phyloP scores from a whole-genome alignment of 2,888 invertebrate species.

The Agriopis marginaria region DNA sequence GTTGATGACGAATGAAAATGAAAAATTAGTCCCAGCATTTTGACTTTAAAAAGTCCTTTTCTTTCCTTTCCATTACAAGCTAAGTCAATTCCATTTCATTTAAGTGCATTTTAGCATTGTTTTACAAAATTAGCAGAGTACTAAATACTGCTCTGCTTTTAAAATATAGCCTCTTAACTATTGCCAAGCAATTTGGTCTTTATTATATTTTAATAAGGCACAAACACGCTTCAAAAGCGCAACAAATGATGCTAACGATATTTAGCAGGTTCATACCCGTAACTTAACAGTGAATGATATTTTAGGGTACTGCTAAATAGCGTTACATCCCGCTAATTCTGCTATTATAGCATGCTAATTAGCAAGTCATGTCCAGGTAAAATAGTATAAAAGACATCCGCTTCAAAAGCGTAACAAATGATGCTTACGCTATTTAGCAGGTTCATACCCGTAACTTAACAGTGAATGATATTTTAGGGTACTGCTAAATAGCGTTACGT shows the following conservation, averaged over 20 bases:
- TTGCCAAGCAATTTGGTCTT: slow-evolving; percentile 7
- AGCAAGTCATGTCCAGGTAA: no score
- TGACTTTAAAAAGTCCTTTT: slow-evolving; percentile 4
- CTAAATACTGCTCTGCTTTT: neutral
- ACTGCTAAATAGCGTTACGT: neutral
- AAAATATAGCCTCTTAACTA: neutral
- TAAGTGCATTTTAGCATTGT: slow-evolving; percentile 11
- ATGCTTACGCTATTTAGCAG: slow-evolving; percentile 7
- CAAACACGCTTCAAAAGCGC: slow-evolving; percentile 1
- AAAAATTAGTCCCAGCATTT: slow-evolving; percentile 8
- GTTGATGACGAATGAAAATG: slow-evolving; percentile 19
- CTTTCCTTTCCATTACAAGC: neutral
- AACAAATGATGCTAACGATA: neutral
- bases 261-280: neutral
- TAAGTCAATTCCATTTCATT: slow-evolving; percentile 26
- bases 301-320: neutral
- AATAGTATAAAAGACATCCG: neutral
- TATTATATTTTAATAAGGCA: slow-evolving; percentile 12
- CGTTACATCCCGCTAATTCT: no score
- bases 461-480: no score
- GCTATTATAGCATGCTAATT: no score
- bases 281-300: no score
- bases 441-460: no score
- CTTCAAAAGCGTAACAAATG: neutral
- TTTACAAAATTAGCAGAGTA: neutral